These are phyloP conservation scores for Antennarius striatus DNA, from an alignment of 2,113 vertebrate genomes.

Conservation along the genomic window DNA sequence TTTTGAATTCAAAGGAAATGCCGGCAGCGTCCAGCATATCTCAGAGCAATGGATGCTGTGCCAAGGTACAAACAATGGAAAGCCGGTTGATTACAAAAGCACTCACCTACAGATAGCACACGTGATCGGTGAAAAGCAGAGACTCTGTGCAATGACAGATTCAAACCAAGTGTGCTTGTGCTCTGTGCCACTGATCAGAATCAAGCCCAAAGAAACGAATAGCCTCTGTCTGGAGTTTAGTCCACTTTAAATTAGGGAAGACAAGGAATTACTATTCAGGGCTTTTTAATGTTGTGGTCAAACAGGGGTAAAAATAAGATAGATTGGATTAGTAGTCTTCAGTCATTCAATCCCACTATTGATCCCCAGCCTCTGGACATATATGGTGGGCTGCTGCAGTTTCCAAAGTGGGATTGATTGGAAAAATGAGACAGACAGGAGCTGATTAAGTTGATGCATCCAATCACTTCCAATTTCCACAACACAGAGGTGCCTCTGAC, in stretches of 20 bases:
- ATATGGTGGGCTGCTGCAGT: conserved; percentile 54
- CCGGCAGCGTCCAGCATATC: conserved; percentile 23
- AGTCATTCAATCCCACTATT: conserved; percentile 70
- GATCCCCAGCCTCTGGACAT: conserved; percentile 57
- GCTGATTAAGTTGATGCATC: conserved; percentile 44
- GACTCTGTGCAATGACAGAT: conserved; percentile 47
- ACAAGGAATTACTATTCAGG: conserved; percentile 47
- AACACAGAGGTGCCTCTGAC: conserved; percentile 21
- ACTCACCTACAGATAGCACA: conserved; percentile 44
- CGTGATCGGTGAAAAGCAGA: conserved; percentile 17
- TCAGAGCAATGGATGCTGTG: conserved; percentile 60
- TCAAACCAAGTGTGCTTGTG: conserved; percentile 33
- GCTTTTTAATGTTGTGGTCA: conserved; percentile 38
- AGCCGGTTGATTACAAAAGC: conserved; percentile 47
- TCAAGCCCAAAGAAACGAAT: conserved; percentile 51
- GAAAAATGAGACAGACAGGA: conserved; percentile 41
- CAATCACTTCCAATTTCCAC: conserved; percentile 35
- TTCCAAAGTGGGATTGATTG: conserved; percentile 62
- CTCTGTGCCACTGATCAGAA: conserved; percentile 54
- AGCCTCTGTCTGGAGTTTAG: conserved; percentile 47
- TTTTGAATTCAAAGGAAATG: conserved; percentile 31
- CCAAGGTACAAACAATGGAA: conserved; percentile 62
- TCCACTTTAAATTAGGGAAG: conserved; percentile 54
- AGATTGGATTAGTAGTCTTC: conserved; percentile 69
- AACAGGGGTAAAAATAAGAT: conserved; percentile 39